Percentiles rank a stretch among this genome's conserved stretches.
phyloP scores from a whole-genome alignment of 2,113 vertebrate genomes.

The Lagopus muta region DNA sequence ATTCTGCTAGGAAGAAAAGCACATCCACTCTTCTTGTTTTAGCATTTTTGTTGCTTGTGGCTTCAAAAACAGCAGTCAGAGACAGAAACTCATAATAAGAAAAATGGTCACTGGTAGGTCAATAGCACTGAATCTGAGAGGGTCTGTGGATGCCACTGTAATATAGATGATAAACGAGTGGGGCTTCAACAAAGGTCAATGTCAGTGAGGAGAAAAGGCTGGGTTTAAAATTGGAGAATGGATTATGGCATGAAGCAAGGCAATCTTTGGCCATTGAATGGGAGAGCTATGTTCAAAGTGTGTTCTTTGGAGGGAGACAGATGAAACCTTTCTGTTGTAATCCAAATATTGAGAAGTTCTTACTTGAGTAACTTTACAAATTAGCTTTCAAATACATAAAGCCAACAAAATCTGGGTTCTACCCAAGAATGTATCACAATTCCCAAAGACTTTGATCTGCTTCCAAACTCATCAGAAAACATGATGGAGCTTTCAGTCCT shows the following conservation, averaged over 20 bases:
- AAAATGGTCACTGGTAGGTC: not conserved
- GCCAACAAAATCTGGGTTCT: not conserved
- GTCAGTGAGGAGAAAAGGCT: not conserved
- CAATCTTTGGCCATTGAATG: no score
- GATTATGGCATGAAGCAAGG: not conserved
- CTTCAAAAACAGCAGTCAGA: not conserved
- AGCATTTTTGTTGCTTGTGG: not conserved
- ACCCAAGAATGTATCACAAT: not conserved
- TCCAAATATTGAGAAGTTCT: not conserved
- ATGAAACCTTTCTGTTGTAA: not conserved
- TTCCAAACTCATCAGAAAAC: not conserved
- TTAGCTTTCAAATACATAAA: not conserved
- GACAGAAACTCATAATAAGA: not conserved
- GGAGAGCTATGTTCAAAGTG: fast-evolving
- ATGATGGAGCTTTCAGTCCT: not conserved
- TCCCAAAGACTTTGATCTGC: not conserved
- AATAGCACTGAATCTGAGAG: not conserved
- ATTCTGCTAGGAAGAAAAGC: not conserved
- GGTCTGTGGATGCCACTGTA: not conserved
- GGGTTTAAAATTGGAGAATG: not conserved
- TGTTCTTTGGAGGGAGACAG: not conserved
- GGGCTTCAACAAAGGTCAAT: not conserved
- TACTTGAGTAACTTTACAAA: not conserved
- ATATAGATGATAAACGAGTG: not conserved
- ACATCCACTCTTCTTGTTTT: not conserved